Conservation (phyloP, 2,888 invertebrate genomes). For the Microctonus brassicae region DNA sequence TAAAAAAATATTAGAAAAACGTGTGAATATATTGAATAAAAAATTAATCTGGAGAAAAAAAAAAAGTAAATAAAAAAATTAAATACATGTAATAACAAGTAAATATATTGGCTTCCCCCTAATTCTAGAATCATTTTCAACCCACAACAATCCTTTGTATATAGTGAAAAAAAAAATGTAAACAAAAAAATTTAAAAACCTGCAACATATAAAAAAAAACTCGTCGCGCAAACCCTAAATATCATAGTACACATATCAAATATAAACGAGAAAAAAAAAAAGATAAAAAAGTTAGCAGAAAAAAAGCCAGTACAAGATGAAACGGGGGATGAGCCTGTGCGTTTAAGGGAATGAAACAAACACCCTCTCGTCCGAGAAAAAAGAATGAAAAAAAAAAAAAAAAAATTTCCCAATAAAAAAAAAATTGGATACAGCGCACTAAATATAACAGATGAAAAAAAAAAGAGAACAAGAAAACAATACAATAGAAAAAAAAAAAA, state of each 20-base stretch:
- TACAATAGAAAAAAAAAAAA: no score
- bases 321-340: background rate
- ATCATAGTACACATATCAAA: background rate
- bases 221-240: background rate
- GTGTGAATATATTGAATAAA: slow-evolving; percentile 1
- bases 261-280: background rate
- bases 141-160: background rate
- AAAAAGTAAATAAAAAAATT: background rate
- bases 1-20: background rate
- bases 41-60: background rate
- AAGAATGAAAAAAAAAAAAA: background rate
- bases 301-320: background rate
- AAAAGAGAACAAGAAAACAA: no score
- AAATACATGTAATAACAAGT: no score
- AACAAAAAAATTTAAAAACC: background rate
- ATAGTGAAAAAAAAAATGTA: background rate
- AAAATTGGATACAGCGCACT: background rate
- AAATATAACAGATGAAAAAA: background rate
- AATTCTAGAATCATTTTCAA: background rate
- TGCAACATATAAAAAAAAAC: background rate
- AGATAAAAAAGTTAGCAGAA: no score
- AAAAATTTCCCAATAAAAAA: background rate
- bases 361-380: background rate
- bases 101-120: background rate
- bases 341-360: background rate